Evolutionary conservation across 2,888 invertebrate species (phyloP), one percentile per base, ranked within the genome.

Genomic region (Idaea dimidiata): DNA sequence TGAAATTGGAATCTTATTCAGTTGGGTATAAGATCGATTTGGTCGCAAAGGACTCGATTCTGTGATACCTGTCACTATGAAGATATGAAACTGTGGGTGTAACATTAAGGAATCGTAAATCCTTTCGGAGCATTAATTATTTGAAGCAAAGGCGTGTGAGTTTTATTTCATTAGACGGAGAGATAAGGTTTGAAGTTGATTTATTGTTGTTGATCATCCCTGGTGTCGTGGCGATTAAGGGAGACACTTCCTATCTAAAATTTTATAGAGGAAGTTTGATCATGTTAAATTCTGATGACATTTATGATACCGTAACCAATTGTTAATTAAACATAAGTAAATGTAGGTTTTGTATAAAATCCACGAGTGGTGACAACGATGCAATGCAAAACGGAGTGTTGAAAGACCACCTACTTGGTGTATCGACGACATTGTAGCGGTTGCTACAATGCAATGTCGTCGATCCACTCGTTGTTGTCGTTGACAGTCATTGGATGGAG

Each of bases 91-190:
- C 74, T 73, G 87, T 87, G 83, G 89, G 87, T 79, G 86, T 83
- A 84, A 78, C 81, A 89, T 90, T 90, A 90, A 89, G 84, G 84
- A 84, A 75, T 75, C 78, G 83, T 91, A 89, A 86, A 91, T 90
- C 86, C 82, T 80, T 65, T 64, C 73, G 69, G 74, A 73, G 78
- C 81, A 84, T 86, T 84, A 86, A 89, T 89, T 88, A 87, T 86
- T 84, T 79, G 72, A 67, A 73, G 74, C 75, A 76, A 78, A 75
- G 76, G 75, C 68, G 81, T 70, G 72, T 68, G 72, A 66, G 69
- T 87, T 87, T 89, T 87, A 89, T 89, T 89, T 87, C 86, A 89
- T 88, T 89, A 88, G 78, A 76, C 77, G 65, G 69, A 60, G 69
- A 78, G 87, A 88, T 88, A 87, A 79, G 71, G 72, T 68, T 74